Percentiles rank a stretch among this genome's conserved stretches.
Conservation (phyloP, 2,888 invertebrate species). For the Villa cingulata region DNA sequence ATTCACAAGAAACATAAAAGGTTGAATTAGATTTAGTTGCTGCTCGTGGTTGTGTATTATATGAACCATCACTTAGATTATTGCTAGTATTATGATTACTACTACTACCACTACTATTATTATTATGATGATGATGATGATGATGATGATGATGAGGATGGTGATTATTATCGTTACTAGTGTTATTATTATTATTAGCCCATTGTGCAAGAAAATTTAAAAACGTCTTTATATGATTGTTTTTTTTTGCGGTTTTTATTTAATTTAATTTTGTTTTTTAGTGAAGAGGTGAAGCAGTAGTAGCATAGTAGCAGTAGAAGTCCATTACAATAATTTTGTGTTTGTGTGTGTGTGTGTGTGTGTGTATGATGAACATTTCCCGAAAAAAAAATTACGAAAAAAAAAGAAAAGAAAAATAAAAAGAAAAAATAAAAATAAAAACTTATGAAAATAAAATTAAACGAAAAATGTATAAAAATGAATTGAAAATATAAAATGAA, state of each 20-base stretch:
- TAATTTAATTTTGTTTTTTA: too few relatives aligned
- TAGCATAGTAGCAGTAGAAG: too few relatives aligned
- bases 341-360: too few relatives aligned
- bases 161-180: too few relatives aligned
- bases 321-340: neutral
- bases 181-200: constrained; percentile 16
- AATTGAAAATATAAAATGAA: too few relatives aligned
- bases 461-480: neutral
- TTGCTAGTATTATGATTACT: too few relatives aligned
- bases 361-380: constrained; percentile 11
- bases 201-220: constrained; percentile 32
- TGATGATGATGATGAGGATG: too few relatives aligned
- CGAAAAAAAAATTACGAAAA: constrained; percentile 17
- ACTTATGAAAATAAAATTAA: constrained; percentile 12
- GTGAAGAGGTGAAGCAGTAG: too few relatives aligned
- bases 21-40: constrained; percentile 33
- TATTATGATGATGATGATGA: too few relatives aligned
- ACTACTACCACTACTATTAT: too few relatives aligned
- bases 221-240: constrained; percentile 23
- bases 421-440: neutral
- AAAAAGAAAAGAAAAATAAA: constrained; percentile 12
- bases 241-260: too few relatives aligned
- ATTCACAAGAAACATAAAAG: constrained; percentile 35
- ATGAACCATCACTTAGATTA: constrained; percentile 25
- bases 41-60: constrained; percentile 29